Conservation (phyloP, 2,888 invertebrate species). For the Chrysopilus asiliformis region DNA sequence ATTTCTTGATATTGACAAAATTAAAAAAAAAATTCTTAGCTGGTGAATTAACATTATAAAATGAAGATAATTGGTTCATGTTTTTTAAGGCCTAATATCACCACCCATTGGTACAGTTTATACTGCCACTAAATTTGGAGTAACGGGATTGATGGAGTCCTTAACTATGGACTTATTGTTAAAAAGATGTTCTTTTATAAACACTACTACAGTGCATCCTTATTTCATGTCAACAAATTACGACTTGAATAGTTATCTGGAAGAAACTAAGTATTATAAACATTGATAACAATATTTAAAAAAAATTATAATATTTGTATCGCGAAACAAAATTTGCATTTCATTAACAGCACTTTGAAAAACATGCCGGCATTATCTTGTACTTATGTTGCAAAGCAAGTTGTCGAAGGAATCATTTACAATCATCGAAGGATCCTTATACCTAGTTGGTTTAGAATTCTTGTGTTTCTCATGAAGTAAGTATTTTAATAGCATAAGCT, state of each 20-base stretch:
- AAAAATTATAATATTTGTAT: neutral
- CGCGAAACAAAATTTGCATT: too few species aligned
- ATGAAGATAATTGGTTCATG: too few species aligned
- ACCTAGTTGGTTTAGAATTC: conserved; percentile 10
- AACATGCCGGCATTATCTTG: too few species aligned
- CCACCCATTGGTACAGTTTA: conserved; percentile 33
- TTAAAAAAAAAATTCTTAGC: too few species aligned
- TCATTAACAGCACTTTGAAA: too few species aligned
- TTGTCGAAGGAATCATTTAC: conserved; percentile 14
- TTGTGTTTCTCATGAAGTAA: too few species aligned
- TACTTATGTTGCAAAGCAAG: neutral
- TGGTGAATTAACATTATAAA: too few species aligned
- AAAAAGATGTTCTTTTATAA: conserved; percentile 14
- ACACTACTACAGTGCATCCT: conserved; percentile 20
- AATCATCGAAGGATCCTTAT: conserved; percentile 13
- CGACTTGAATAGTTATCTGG: neutral
- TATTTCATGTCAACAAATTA: conserved; percentile 17
- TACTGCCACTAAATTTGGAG: conserved; percentile 37
- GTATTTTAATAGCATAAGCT: too few species aligned
- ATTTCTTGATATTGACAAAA: conserved; percentile 4
- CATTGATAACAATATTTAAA: neutral
- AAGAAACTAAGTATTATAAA: neutral
- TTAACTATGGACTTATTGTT: conserved; percentile 18
- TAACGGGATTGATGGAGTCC: conserved; percentile 34
- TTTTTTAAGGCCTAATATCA: conserved; percentile 24